Evolutionary conservation across 2,113 vertebrate genomes (phyloP), one percentile per base, ranked within the genome.

Genomic region (Mus spicilegus): DNA sequence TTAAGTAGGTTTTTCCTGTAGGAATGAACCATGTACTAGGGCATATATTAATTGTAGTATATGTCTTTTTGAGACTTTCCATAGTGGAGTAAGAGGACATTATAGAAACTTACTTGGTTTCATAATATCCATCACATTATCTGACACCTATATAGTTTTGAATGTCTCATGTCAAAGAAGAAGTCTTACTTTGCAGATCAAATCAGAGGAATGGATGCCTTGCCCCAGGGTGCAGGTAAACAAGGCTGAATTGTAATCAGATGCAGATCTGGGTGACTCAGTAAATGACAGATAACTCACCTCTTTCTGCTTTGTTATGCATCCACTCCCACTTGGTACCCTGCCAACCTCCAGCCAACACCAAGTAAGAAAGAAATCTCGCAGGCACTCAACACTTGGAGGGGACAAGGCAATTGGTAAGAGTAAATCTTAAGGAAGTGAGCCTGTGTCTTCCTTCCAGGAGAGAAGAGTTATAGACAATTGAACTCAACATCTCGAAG

Each of bases 171-270:
- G 16, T 42, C 54, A n/a, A 63, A 46, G 77, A 28, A 89, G 19
- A 33, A 73, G 30, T 61, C n/a, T 33, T 33, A 5, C 61, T 56
- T 78, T 77, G 12, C 8, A 90, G n/a, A 67, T 22, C 33, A 81
- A 69, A 46, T 16, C 28, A 58, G 33, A 54, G 67, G 33, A 14
- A 26, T 28, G 4, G n/a, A 10, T 17, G 30, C 22, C 81, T 84
- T 9, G n/a, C 81, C 3, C 17, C 7, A n/a, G 51, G n/a, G 28
- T 22, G 6, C 19, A 16, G 61, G 2, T 67, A 12, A 86, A 67
- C 12, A 0, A 0, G 19, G 14, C 5, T 20, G 51, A 86, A 19
- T 8, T 19, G 16, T 54, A 14, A 24, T 20, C 24, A 28, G 11
- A 33, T 17, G 6, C 19, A 16, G 51, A 63, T 10, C 10, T 24